phyloP scores from a whole-genome alignment of 1,140 invertebrate species.

The Hypothenemus hampei region DNA sequence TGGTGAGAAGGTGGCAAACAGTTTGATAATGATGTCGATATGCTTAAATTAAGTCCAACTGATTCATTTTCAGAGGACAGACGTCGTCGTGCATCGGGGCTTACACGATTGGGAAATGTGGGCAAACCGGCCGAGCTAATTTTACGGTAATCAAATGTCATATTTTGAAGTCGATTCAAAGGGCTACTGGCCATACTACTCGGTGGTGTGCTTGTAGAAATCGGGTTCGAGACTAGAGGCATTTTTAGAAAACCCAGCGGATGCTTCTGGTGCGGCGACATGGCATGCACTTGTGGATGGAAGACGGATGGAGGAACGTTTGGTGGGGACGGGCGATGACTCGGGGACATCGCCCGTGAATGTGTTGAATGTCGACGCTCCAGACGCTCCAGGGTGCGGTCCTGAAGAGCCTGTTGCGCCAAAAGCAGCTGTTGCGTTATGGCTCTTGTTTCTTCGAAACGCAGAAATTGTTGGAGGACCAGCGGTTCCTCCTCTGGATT shows the following conservation, averaged over 20 bases:
- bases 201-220: constrained; percentile 44
- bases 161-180: constrained; percentile 83
- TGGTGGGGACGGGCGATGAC: constrained; percentile 58
- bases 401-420: constrained; percentile 54
- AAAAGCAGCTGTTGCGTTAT: constrained; percentile 76
- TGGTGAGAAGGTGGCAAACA: constrained; percentile 59
- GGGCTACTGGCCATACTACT: constrained; percentile 49
- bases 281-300: constrained; percentile 47
- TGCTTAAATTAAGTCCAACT: constrained; percentile 55
- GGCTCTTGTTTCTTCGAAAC: constrained; percentile 76
- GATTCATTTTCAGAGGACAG: constrained; percentile 49
- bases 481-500: constrained; percentile 79
- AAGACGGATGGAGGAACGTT: constrained; percentile 48
- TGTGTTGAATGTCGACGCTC: constrained; percentile 39
- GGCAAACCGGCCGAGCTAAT: constrained; percentile 54
- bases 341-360: constrained; percentile 60
- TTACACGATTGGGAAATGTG: constrained; percentile 41
- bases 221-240: constrained; percentile 36
- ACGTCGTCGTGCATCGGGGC: constrained; percentile 45
- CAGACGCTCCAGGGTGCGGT: constrained; percentile 46
- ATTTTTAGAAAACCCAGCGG: constrained; percentile 42
- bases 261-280: constrained; percentile 51
- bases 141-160: constrained; percentile 91
- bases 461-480: constrained; percentile 79
- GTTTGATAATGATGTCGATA: constrained; percentile 56